Conservation (phyloP, 2,113 vertebrate species). For the Sylvia atricapilla region DNA sequence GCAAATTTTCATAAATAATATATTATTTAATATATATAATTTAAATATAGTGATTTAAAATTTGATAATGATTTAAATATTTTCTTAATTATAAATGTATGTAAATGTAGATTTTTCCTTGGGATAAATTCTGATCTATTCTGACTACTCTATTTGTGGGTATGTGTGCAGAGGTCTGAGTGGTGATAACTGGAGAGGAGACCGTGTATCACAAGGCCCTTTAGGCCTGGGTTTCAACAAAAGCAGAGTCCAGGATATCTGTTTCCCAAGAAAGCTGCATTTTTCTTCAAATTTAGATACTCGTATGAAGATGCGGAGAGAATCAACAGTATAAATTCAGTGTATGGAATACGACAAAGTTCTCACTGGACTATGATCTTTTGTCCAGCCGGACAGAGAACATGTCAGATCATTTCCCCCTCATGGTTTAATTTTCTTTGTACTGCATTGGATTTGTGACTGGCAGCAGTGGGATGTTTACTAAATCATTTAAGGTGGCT, state of each 20-base stretch:
- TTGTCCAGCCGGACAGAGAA: neutral
- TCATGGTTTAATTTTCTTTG: neutral
- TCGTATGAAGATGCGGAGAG: neutral
- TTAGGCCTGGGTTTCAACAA: neutral
- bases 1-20: neutral
- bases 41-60: no score
- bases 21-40: no score
- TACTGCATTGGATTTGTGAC: neutral
- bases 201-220: neutral
- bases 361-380: neutral
- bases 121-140: neutral
- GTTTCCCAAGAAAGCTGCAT: neutral
- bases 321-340: neutral
- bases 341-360: rapidly evolving
- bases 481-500: neutral
- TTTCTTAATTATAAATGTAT: neutral
- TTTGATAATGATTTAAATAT: neutral
- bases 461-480: neutral
- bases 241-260: neutral
- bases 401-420: neutral
- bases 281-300: neutral
- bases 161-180: neutral
- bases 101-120: neutral
- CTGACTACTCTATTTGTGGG: neutral
- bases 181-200: neutral